These are phyloP conservation scores for Callipepla californica DNA, from an alignment of 2,113 vertebrate species.

Conservation along the genomic window DNA sequence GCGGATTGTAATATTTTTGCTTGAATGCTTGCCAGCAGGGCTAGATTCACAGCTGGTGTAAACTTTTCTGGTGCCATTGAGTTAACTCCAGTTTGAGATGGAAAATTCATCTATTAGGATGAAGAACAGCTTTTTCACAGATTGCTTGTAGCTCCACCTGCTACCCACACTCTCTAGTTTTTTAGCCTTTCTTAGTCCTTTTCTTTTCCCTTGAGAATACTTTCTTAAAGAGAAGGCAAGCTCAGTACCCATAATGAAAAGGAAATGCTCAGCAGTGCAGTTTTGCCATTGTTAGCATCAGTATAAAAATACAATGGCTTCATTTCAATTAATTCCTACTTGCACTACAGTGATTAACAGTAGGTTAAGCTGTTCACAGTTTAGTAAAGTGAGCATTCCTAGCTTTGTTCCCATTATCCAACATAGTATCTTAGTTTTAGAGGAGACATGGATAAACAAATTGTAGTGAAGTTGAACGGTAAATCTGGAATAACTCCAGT, in stretches of 20 bases:
- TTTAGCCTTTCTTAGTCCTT: not conserved
- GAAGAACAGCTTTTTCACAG: conserved; percentile 8
- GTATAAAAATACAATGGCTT: not conserved
- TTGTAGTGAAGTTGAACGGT: rapidly evolving
- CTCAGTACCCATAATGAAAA: not conserved
- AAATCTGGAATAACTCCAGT: not conserved
- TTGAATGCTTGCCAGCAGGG: conserved; percentile 1
- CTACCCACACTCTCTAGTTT: not conserved
- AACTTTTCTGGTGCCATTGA: conserved; percentile 14
- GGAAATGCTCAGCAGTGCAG: not conserved
- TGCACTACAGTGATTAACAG: not conserved
- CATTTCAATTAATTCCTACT: conserved; percentile 10
- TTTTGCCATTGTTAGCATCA: not conserved
- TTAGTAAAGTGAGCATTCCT: not conserved
- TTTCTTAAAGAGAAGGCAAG: not conserved
- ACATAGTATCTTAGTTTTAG: not conserved
- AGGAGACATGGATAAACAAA: not conserved
- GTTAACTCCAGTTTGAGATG: conserved; percentile 8
- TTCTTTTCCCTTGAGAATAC: not conserved
- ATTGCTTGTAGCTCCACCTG: not conserved
- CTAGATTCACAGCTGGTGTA: conserved; percentile 22
- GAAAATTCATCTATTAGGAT: conserved; percentile 35
- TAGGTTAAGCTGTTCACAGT: not conserved
- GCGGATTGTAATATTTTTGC: conserved; percentile 16
- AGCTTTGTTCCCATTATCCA: not conserved